These are phyloP conservation scores for Patiria pectinifera DNA, from an alignment of 53 echinoderm and acorn worm genomes.

Conservation along the genomic window DNA sequence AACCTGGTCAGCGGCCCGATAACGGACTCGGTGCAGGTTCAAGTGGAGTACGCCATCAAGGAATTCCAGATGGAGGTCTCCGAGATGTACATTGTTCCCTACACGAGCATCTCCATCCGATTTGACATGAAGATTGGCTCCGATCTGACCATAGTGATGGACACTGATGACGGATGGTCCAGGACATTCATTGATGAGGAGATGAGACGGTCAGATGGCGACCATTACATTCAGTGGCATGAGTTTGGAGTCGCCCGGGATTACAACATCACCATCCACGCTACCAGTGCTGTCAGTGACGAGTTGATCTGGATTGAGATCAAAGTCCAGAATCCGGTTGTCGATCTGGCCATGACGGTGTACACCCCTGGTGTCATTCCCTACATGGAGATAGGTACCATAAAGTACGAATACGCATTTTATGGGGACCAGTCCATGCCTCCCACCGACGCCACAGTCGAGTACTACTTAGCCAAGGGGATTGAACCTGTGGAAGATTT, in stretches of 20 bases:
- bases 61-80: conserved; percentile 87
- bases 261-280: conserved; percentile 82
- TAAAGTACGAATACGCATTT: conserved; percentile 71
- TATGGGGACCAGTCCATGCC: conserved; percentile 75
- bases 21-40: conserved; percentile 67
- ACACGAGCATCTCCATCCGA: conserved; percentile 71
- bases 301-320: conserved; percentile 71
- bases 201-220: conserved; percentile 72
- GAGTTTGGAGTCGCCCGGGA: conserved; percentile 73
- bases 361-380: conserved; percentile 84
- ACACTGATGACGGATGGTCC: conserved; percentile 74
- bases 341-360: conserved; percentile 72
- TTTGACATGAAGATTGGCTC: conserved; percentile 91
- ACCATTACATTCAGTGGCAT: conserved; percentile 79
- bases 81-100: conserved; percentile 81
- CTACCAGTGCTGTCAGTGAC: conserved; percentile 81
- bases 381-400: conserved; percentile 74
- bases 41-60: conserved; percentile 83
- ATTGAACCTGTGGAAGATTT: conserved; percentile 71
- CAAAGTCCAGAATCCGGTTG: conserved; percentile 91
- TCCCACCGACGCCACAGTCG: conserved; percentile 84
- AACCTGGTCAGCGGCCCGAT: conserved; percentile 90
- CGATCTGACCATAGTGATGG: conserved; percentile 80
- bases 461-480: conserved; percentile 69
- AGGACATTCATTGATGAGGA: conserved; percentile 54